Evolutionary conservation across 2,797 vertebrate species (phyloP), one percentile per base, ranked within the genome.

Genomic region (Psittacula derbiana): DNA sequence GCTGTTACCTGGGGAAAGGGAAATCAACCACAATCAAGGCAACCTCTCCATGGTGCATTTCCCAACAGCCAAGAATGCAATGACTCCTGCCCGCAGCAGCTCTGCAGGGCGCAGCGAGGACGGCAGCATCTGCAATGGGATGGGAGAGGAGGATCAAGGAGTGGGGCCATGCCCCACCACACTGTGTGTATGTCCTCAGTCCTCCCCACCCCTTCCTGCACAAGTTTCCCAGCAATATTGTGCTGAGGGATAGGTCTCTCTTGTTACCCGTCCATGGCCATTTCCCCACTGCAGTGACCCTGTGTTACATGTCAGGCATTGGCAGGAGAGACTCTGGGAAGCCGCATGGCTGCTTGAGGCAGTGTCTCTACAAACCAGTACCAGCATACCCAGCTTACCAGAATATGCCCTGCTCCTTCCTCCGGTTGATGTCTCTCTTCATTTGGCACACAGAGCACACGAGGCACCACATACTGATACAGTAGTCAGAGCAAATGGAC

Each of bases 381-480:
- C 6, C 47, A 38, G 20, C 33, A 15, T 1, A 2, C 36, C 28
- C 41, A 19, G 17, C 78, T 93, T 82, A 86, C 98, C 90, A 99
- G 98, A 99, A 99, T 53, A 98, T 96, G 47, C 96, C 97, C 38
- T 97, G 95, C 4, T 97, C 83, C 96, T 95, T 98, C 76, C 99
- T 97, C 75, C 55, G 96, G 24, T 98, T 97, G 43, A 99, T 98
- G 24, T 99, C 99, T 97, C 99, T 98, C 98, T 98, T 99, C 3
- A 99, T 94, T 73, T 99, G 99, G 92, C 99, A 99, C 86, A 98
- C 75, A 0, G 98, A 86, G 65, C 99, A 99, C 8, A 76, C 0
- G 0, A 70, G 11, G 73, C 98, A 99, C 14, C 16, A 99, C 1
- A 0, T 0, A 2, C 20, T 21, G 11, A 12, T 0, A 17, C 98